A percentile compares a stretch with the other conserved stretches of the same genome.
These are phyloP conservation scores for Xyrauchen texanus DNA, from an alignment of 2,113 vertebrate species.

Conservation along the genomic window DNA sequence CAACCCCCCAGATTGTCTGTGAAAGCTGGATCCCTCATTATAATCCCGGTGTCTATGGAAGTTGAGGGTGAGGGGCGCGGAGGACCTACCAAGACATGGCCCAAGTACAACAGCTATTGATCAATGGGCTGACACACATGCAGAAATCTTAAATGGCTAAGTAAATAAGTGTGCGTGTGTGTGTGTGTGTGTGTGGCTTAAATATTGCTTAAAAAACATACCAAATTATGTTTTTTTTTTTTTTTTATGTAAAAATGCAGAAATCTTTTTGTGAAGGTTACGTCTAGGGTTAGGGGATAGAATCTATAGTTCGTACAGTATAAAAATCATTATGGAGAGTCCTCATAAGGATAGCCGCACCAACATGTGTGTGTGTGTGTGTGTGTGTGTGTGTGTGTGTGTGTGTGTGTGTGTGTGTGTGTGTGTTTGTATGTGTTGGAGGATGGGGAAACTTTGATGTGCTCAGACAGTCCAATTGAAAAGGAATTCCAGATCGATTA, in stretches of 20 bases:
- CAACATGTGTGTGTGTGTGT: neutral
- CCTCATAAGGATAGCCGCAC: no score
- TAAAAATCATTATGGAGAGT: no score
- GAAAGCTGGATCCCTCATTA: slow-evolving; percentile 31
- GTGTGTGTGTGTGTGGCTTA: no score
- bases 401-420: neutral
- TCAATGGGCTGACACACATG: slow-evolving; percentile 68
- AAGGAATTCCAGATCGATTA: slow-evolving; percentile 35
- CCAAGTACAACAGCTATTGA: slow-evolving; percentile 77
- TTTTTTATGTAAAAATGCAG: no score
- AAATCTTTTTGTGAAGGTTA: no score
- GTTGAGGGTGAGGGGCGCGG: slow-evolving; percentile 36
- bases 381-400: neutral
- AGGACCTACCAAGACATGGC: slow-evolving; percentile 66
- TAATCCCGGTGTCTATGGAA: slow-evolving; percentile 34
- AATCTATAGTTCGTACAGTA: no score
- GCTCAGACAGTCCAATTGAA: neutral
- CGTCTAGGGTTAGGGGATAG: no score
- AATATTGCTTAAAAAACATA: no score
- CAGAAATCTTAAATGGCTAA: slow-evolving; percentile 69
- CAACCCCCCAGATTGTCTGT: slow-evolving; percentile 48
- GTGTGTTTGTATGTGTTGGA: neutral
- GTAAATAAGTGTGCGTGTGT: slow-evolving; percentile 49
- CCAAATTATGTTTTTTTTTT: no score
- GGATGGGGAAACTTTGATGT: slow-evolving; percentile 13